phyloP scores from a whole-genome alignment of 2,113 vertebrate genomes.

The Syngnathoides biaculeatus region DNA sequence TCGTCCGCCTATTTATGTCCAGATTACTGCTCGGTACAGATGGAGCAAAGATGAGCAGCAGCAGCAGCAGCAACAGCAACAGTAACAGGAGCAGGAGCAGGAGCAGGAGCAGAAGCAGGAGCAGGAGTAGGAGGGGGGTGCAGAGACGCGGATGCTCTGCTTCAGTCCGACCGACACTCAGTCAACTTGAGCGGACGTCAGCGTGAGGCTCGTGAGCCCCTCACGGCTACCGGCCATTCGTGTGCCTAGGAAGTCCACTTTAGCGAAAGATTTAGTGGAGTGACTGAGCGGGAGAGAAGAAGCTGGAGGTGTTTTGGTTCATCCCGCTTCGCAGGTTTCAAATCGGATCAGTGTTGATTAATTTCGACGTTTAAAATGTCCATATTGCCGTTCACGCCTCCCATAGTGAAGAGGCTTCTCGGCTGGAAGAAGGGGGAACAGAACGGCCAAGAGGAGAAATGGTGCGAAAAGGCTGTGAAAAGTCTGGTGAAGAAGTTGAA shows the following conservation, averaged over 20 bases:
- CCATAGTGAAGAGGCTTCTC: conserved; percentile 93
- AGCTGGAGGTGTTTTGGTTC: neutral
- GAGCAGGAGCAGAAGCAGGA: conserved; percentile 29
- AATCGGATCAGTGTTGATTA: neutral
- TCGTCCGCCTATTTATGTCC: neutral
- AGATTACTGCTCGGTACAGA: conserved; percentile 21
- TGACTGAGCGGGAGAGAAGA: neutral
- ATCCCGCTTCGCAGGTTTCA: neutral
- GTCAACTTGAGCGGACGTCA: conserved; percentile 23
- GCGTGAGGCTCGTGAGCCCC: conserved; percentile 23
- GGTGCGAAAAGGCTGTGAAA: conserved; percentile 98
- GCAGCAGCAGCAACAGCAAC: conserved; percentile 8
- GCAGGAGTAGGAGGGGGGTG: conserved; percentile 12
- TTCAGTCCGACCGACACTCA: conserved; percentile 25
- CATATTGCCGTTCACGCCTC: conserved; percentile 94
- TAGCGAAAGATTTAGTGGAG: conserved; percentile 13
- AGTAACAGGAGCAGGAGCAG: conserved; percentile 35
- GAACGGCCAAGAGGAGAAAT: conserved; percentile 98
- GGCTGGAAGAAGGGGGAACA: conserved; percentile 99
- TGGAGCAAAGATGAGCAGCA: conserved; percentile 28
- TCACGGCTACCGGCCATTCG: conserved; percentile 28
- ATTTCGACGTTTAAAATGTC: conserved; percentile 75
- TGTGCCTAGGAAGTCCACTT: conserved; percentile 15
- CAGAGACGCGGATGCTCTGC: conserved; percentile 20
- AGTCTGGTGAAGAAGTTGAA: conserved; percentile 98